Percentiles rank a stretch among this genome's conserved stretches.
Conservation (phyloP, 53 echinoderm and acorn worm species). For the Echinometra lucunter region DNA sequence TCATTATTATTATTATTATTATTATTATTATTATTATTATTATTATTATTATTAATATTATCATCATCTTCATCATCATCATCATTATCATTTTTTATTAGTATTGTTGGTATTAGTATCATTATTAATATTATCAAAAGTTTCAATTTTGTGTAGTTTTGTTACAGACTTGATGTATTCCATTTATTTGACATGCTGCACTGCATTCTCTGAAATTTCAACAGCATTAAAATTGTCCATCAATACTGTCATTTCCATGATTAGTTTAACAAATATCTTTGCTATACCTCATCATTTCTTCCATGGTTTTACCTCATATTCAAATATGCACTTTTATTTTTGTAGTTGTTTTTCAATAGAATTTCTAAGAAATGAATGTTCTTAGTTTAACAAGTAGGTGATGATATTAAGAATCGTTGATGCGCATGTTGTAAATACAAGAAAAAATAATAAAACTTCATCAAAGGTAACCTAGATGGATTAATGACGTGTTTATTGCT, state of each 20-base stretch:
- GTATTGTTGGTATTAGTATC: no score
- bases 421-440: slow-evolving; percentile 33
- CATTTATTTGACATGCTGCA: slow-evolving; percentile 23
- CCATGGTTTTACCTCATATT: slow-evolving; percentile 54
- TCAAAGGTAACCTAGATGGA: not conserved
- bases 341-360: not conserved
- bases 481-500: no score
- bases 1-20: no score
- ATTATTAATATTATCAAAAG: no score
- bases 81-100: no score
- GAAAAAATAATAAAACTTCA: not conserved
- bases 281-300: slow-evolving; percentile 53
- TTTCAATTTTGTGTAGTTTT: no score
- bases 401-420: not conserved
- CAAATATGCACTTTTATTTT: not conserved
- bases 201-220: not conserved
- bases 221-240: not conserved
- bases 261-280: not conserved
- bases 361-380: not conserved
- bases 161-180: no score
- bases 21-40: no score
- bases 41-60: no score
- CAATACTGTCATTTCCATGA: not conserved
- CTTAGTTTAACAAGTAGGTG: not conserved
- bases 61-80: no score